Conservation (phyloP, 2,888 invertebrate species). For the Tubiluchus corallicola region DNA sequence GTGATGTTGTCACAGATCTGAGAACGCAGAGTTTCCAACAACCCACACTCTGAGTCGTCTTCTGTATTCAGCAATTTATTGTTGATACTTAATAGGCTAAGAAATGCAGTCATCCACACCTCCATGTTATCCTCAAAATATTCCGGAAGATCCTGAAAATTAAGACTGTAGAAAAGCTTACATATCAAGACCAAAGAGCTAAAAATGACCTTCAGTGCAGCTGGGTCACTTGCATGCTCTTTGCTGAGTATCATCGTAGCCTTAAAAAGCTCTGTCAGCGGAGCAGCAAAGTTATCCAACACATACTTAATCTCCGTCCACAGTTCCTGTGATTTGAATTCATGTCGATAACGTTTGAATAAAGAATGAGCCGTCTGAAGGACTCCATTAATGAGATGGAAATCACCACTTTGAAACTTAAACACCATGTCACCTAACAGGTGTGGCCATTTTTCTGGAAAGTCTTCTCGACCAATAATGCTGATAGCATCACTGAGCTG, state of each 20-base stretch:
- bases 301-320: slow-evolving; percentile 97
- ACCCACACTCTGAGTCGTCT: slow-evolving; percentile 66
- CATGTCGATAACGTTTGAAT: slow-evolving; percentile 84
- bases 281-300: slow-evolving; percentile 74
- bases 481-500: slow-evolving; percentile 89
- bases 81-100: slow-evolving; percentile 55
- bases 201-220: slow-evolving; percentile 66
- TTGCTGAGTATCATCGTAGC: slow-evolving; percentile 63
- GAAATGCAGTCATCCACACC: slow-evolving; percentile 81
- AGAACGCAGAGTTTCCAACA: slow-evolving; percentile 73
- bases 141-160: slow-evolving; percentile 93
- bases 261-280: slow-evolving; percentile 75
- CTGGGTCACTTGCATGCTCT: slow-evolving; percentile 54
- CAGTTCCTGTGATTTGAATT: slow-evolving; percentile 79
- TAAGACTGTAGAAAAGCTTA: slow-evolving; percentile 91
- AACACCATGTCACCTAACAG: slow-evolving; percentile 81
- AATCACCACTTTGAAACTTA: slow-evolving; percentile 66
- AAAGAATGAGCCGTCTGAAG: slow-evolving; percentile 86
- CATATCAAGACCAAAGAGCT: slow-evolving; percentile 68
- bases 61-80: slow-evolving; percentile 51
- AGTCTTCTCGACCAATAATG: slow-evolving; percentile 88
- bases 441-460: slow-evolving; percentile 87
- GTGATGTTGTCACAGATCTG: slow-evolving; percentile 88
- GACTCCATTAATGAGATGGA: slow-evolving; percentile 82
- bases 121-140: slow-evolving; percentile 96